Evolutionary conservation across 2,113 vertebrate species (phyloP), one percentile per base, ranked within the genome.

Genomic region (Speoplatyrhinus poulsoni): DNA sequence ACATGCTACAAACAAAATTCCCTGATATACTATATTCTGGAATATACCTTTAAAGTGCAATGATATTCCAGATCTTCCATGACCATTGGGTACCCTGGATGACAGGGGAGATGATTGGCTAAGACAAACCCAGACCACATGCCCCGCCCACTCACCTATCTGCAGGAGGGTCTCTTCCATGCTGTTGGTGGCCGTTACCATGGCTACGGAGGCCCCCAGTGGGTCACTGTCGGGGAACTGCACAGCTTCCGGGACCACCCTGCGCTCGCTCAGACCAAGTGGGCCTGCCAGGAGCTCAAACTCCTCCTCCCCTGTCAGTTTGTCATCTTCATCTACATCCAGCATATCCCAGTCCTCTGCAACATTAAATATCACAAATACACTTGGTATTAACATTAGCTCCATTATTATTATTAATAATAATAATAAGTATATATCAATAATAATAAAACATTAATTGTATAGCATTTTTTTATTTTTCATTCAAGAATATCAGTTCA

Each of bases 281-380:
- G 96, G 96, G 1, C 95, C 96, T 16, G 96, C 94, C 84, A 99
- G 70, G 16, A 99, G 89, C 67, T 99, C 98, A 87, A 99, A 99
- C 77, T 99, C 98, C 76, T 99, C 98, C 85, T 98, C 97, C 0
- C 98, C 98, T 0, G 96, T 99, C 79, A 99, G 79, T 73, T 96
- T 97, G 71, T 98, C 96, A 11, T 98, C 95, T 78, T 99, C 96
- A 0, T 98, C 96, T 16, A 99, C 93, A 58, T 99, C 97, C 83
- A 99, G 83, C 96, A 99, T 98, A 88, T 99, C 97, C 98, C 98
- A 99, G 87, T 99, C 98, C 91, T 99, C 98, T 99, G 91, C 19
- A 85, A 60, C 63, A 67, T 13, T 10, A 46, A 16, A 19, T 60
- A 12, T 3, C 56, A 49, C 9, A 13, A 9, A 41, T 41, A 41